Percentiles rank a stretch among this genome's conserved stretches.
phyloP scores from a whole-genome alignment of 2,113 vertebrate genomes.

The Oxyruncus cristatus region DNA sequence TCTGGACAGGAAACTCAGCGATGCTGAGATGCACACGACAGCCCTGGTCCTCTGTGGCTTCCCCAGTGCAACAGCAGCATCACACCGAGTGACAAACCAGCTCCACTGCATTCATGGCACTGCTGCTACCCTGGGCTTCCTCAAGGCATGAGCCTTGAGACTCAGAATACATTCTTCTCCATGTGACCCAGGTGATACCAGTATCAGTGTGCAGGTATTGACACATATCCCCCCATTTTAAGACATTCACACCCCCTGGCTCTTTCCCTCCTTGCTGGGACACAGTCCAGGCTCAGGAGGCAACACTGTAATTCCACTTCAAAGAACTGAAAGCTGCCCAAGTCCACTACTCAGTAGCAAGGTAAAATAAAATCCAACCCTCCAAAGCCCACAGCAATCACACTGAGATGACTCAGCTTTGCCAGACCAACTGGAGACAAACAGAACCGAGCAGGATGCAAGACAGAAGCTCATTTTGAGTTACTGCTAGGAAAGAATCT shows the following conservation, averaged over 20 bases:
- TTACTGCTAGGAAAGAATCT: neutral
- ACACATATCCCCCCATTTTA: neutral
- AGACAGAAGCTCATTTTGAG: neutral
- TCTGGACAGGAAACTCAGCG: neutral
- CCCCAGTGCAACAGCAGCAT: no score
- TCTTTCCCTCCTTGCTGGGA: neutral
- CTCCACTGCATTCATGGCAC: neutral
- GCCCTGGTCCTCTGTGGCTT: neutral
- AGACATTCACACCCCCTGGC: neutral
- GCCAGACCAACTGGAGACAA: neutral
- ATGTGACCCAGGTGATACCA: accelerated
- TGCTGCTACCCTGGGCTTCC: neutral
- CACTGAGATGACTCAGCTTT: neutral
- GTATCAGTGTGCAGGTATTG: neutral
- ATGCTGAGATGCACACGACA: accelerated
- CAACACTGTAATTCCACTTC: neutral
- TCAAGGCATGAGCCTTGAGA: neutral
- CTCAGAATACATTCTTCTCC: neutral
- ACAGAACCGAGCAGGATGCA: neutral
- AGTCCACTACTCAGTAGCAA: neutral
- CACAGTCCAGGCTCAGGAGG: neutral
- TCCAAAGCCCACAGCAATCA: neutral
- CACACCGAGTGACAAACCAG: neutral
- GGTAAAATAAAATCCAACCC: slow-evolving; percentile 13
- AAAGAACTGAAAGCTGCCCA: neutral